These are phyloP conservation scores for Leucoraja erinaceus DNA, from an alignment of 2,113 vertebrate genomes.

Conservation along the genomic window DNA sequence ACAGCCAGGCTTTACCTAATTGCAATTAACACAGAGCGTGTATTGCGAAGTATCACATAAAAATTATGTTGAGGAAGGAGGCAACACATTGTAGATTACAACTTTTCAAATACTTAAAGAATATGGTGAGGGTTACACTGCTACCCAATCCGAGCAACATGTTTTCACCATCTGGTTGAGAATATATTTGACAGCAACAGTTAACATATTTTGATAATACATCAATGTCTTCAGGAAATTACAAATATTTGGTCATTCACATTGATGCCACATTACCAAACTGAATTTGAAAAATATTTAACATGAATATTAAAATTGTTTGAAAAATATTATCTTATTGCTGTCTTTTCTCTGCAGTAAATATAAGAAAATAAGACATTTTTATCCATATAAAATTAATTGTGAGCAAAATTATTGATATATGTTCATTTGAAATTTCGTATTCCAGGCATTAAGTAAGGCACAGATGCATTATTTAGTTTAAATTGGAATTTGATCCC, in stretches of 20 bases:
- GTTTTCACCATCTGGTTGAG: no score
- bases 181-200: no score
- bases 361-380: neutral
- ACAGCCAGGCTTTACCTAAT: neutral
- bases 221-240: neutral
- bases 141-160: no score
- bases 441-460: neutral
- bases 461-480: neutral
- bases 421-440: neutral
- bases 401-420: neutral
- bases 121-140: no score
- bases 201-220: neutral
- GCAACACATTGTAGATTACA: no score
- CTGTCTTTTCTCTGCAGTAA: neutral
- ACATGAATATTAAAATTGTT: neutral
- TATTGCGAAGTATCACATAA: no score
- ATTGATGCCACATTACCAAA: neutral
- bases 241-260: neutral
- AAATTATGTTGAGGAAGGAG: no score
- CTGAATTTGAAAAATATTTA: neutral
- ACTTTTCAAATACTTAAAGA: no score
- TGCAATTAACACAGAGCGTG: neutral
- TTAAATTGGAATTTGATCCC: neutral
- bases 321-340: neutral
- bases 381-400: neutral